phyloP scores from a whole-genome alignment of 2,888 invertebrate species.

The Diaperis boleti region DNA sequence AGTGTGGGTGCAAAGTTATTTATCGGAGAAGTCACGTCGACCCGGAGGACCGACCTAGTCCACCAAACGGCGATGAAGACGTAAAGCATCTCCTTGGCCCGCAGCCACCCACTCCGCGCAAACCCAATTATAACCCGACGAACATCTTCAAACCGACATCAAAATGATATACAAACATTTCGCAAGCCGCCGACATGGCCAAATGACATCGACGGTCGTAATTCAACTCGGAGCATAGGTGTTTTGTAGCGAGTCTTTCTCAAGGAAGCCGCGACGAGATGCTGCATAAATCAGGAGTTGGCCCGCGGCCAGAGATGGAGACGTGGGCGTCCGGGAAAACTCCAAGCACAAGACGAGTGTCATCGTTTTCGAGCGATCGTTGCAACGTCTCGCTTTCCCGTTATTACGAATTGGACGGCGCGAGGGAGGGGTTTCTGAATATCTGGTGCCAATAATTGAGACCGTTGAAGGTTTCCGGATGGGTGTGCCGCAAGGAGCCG shows the following conservation, averaged over 20 bases:
- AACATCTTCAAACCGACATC: conserved; percentile 59
- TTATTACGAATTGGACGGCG: conserved; percentile 1
- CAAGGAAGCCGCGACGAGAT: conserved; percentile 61
- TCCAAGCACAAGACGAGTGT: conserved; percentile 34
- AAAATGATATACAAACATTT: conserved; percentile 63
- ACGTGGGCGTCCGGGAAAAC: conserved; percentile 37
- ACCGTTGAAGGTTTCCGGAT: too few relatives aligned
- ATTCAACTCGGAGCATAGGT: conserved; percentile 61
- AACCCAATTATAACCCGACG: conserved; percentile 59
- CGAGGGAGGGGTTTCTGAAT: background rate
- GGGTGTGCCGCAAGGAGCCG: too few relatives aligned
- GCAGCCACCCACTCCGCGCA: conserved; percentile 56
- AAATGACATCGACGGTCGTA: conserved; percentile 61
- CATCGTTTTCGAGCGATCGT: conserved; percentile 33
- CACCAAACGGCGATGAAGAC: too few relatives aligned
- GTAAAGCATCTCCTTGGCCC: conserved; percentile 17
- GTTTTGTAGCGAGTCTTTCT: conserved; percentile 60
- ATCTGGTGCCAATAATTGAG: too few relatives aligned
- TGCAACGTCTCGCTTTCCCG: conserved; percentile 13
- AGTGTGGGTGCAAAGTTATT: conserved; percentile 21
- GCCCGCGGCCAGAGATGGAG: conserved; percentile 56
- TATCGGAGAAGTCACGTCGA: too few relatives aligned
- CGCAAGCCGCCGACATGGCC: conserved; percentile 62
- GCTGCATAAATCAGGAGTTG: conserved; percentile 62
- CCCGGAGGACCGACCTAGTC: too few relatives aligned